phyloP scores from a whole-genome alignment of 92 coral and sea anemone genomes.

The Meandrina meandrites region DNA sequence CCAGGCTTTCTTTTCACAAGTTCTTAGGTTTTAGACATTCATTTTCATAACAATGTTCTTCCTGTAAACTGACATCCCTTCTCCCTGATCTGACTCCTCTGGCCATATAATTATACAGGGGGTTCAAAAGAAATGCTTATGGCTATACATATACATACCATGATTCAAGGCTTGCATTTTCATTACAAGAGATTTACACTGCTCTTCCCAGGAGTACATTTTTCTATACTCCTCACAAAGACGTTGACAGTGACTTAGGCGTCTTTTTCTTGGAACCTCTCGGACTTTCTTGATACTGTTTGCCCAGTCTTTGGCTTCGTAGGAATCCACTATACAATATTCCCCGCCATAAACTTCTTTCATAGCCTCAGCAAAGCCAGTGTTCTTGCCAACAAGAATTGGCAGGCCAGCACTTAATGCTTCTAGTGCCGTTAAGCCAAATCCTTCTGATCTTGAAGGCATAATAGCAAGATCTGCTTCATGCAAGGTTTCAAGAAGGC shows the following conservation, averaged over 20 bases:
- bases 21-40: no score
- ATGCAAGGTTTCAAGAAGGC: neutral
- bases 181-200: neutral
- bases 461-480: conserved; percentile 7
- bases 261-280: neutral
- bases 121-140: neutral
- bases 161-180: neutral
- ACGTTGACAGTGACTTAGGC: neutral
- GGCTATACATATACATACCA: neutral
- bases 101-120: neutral
- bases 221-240: neutral
- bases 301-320: neutral
- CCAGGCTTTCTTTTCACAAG: no score
- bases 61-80: no score
- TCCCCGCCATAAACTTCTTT: neutral
- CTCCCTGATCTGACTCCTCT: no score
- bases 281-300: neutral
- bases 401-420: conserved; percentile 5
- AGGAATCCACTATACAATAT: neutral
- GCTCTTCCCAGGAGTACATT: neutral
- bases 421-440: conserved; percentile 1
- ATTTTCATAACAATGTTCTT: no score
- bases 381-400: neutral
- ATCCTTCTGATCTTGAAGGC: conserved; percentile 12
- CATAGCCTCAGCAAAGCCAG: neutral